A percentile compares a stretch with the other conserved stretches of the same genome.
These are phyloP conservation scores for Delphinus delphis DNA, from an alignment of 2,113 vertebrate genomes.

Conservation along the genomic window DNA sequence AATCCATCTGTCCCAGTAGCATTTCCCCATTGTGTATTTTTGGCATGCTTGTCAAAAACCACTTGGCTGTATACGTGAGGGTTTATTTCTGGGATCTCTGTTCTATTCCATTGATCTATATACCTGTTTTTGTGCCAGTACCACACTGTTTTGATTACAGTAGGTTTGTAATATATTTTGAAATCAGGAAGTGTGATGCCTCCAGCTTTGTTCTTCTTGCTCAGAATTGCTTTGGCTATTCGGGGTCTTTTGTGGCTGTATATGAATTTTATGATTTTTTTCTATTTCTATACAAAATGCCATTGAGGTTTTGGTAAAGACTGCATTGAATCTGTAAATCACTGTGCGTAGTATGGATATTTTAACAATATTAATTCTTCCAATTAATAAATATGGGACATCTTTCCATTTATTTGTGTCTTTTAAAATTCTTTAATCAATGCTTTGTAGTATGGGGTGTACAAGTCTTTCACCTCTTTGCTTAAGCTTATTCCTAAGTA, in stretches of 20 bases:
- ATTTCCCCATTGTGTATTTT: background rate
- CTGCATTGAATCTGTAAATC: background rate
- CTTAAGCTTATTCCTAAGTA: background rate
- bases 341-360: background rate
- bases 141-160: background rate
- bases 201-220: background rate
- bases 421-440: background rate
- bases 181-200: background rate
- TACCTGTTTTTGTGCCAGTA: background rate
- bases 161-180: background rate
- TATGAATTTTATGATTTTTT: background rate
- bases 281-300: background rate
- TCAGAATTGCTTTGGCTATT: background rate
- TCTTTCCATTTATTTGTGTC: background rate
- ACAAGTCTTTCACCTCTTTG: background rate
- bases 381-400: background rate
- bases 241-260: background rate
- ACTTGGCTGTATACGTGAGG: background rate
- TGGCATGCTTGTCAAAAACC: background rate
- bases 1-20: background rate
- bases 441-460: background rate
- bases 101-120: background rate
- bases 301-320: background rate
- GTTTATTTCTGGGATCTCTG: background rate
- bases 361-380: background rate